These are phyloP conservation scores for Calonectris borealis DNA, from an alignment of 2,113 vertebrate species.

Conservation along the genomic window DNA sequence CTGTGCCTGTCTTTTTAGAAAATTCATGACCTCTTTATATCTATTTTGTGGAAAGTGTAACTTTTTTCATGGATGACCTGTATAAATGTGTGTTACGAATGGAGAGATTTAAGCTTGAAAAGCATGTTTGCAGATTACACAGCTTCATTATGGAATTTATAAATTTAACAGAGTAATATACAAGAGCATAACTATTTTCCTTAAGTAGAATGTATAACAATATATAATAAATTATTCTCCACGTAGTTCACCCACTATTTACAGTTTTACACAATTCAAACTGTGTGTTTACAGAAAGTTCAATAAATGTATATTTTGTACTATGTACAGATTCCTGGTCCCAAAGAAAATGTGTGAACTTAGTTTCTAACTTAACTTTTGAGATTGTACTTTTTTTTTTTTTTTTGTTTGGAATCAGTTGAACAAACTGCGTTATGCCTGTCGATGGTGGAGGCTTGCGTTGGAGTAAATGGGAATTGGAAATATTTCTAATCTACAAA, in stretches of 20 bases:
- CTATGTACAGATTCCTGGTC: slow-evolving; percentile 83
- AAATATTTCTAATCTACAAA: slow-evolving; percentile 86
- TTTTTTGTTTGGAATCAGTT: slow-evolving; percentile 58
- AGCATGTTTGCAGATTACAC: slow-evolving; percentile 79
- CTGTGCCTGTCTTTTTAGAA: slow-evolving; percentile 76
- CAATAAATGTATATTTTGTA: slow-evolving; percentile 91
- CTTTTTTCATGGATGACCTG: slow-evolving; percentile 64
- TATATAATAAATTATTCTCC: slow-evolving; percentile 85
- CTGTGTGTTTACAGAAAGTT: slow-evolving; percentile 79
- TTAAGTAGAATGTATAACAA: slow-evolving; percentile 77
- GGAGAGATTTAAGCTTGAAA: slow-evolving; percentile 73
- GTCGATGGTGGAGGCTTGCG: slow-evolving; percentile 80
- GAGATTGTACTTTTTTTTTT: slow-evolving; percentile 80
- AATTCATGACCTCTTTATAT: slow-evolving; percentile 53
- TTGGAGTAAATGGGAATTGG: slow-evolving; percentile 59
- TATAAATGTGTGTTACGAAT: slow-evolving; percentile 69
- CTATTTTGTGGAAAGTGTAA: slow-evolving; percentile 68
- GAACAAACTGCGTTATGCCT: slow-evolving; percentile 85
- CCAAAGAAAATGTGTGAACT: slow-evolving; percentile 84
- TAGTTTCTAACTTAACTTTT: slow-evolving; percentile 81
- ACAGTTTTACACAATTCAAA: slow-evolving; percentile 83
- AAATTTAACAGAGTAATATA: slow-evolving; percentile 74
- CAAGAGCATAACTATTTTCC: slow-evolving; percentile 83
- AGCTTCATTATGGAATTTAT: slow-evolving; percentile 67
- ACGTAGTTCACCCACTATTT: slow-evolving; percentile 81